Evolutionary conservation across 2,888 invertebrate genomes (phyloP).

Genomic region (Melieria omissa): DNA sequence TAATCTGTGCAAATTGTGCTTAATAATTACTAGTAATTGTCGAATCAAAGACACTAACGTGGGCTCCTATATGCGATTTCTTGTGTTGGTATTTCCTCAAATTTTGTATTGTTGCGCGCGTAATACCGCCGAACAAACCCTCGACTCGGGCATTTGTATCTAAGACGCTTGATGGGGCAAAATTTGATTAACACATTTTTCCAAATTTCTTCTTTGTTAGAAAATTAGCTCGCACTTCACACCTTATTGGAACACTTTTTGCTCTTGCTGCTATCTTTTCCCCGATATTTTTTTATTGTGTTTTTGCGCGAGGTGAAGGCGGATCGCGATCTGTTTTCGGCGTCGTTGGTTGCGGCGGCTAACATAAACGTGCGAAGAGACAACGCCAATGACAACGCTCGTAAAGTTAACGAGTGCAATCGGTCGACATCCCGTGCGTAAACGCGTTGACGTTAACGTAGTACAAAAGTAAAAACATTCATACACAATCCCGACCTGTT

Average conservation of each 20-base stretch:
- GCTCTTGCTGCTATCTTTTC: too few relatives aligned
- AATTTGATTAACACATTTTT: conserved; percentile 57
- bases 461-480: too few relatives aligned
- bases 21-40: conserved; percentile 21
- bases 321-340: not conserved
- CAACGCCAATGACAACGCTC: too few relatives aligned
- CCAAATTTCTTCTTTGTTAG: conserved; percentile 46
- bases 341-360: not conserved
- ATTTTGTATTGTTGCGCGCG: not conserved
- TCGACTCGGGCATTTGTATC: not conserved
- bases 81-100: not conserved
- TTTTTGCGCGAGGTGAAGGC: conserved; percentile 1
- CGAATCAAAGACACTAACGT: not conserved
- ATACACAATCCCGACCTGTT: too few relatives aligned
- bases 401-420: too few relatives aligned
- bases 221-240: conserved; percentile 62
- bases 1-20: conserved; percentile 24
- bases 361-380: too few relatives aligned
- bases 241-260: conserved; percentile 50
- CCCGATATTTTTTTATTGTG: too few relatives aligned
- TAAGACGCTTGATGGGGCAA: conserved; percentile 23
- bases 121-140: not conserved
- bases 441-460: too few relatives aligned
- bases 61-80: not conserved
- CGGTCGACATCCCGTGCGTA: too few relatives aligned